Percentiles rank a stretch among this genome's conserved stretches.
Conservation (phyloP, 2,888 invertebrate species). For the Tanypteryx hageni region DNA sequence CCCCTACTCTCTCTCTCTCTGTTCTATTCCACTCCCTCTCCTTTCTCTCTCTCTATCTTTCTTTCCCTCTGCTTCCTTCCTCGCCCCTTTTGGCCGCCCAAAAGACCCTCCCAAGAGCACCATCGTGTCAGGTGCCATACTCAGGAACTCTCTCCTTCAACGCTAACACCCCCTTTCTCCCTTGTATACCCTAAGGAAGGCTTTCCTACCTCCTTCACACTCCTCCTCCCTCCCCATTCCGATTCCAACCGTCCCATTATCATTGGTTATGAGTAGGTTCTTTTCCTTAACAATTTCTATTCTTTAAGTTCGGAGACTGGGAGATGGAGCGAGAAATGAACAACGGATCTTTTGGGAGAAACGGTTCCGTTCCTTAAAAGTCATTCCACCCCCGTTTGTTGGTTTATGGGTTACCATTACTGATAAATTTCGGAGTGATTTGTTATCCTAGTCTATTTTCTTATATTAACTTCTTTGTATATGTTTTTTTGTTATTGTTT, state of each 20-base stretch:
- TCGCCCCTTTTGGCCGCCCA: background rate
- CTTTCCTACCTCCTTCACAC: background rate
- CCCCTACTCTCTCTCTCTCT: background rate
- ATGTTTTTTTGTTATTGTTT: too few species aligned
- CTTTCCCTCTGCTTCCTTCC: background rate
- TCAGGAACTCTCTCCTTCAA: background rate
- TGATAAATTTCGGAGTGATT: too few species aligned
- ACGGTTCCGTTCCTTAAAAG: background rate
- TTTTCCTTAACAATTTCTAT: conserved; percentile 29
- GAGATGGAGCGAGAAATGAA: background rate
- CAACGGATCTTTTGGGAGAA: background rate
- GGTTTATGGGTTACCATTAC: too few species aligned
- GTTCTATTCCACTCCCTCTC: background rate
- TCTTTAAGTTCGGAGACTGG: background rate
- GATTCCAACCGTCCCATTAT: background rate
- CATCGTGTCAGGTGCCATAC: conserved; percentile 19
- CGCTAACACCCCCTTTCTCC: conserved; percentile 7
- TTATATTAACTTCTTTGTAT: too few species aligned
- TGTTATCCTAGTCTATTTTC: too few species aligned
- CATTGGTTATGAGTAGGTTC: conserved; percentile 1
- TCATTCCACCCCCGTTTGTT: too few species aligned
- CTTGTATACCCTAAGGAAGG: background rate
- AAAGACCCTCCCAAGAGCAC: conserved; percentile 14
- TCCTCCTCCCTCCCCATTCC: too few species aligned
- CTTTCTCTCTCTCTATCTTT: background rate